Evolutionary conservation across 2,113 vertebrate genomes (phyloP).

Genomic region (Rafetus swinhoei): DNA sequence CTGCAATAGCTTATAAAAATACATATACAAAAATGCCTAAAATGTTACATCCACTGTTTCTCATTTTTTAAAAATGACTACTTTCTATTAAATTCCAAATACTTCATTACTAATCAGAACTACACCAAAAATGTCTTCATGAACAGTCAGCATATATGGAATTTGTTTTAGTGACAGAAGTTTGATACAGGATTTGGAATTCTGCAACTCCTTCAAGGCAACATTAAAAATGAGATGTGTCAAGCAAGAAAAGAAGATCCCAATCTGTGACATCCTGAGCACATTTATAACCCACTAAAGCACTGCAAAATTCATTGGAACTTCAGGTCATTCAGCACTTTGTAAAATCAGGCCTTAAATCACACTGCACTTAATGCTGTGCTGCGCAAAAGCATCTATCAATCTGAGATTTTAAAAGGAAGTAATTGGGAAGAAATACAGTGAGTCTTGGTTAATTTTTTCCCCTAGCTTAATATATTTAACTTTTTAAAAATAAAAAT

Average conservation of each 20-base stretch:
- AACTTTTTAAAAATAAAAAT: not conserved
- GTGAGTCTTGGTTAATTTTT: not conserved
- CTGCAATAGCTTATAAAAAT: constrained; percentile 86
- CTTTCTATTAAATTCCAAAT: not conserved
- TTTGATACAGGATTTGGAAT: not conserved
- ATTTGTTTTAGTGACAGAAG: not conserved
- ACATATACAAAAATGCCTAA: constrained; percentile 53
- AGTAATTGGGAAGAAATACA: not conserved
- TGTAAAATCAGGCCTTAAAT: not conserved
- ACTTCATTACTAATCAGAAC: not conserved
- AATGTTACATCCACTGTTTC: constrained; percentile 32
- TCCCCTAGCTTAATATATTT: not conserved
- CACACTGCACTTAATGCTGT: not conserved
- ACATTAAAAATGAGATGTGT: not conserved
- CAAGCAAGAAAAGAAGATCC: not conserved
- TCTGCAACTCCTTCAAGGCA: not conserved
- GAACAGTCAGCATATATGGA: not conserved
- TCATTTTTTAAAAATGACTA: not conserved
- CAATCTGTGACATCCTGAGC: not conserved
- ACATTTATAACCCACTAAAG: not conserved
- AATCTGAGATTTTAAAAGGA: not conserved
- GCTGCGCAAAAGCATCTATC: not conserved
- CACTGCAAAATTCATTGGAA: not conserved
- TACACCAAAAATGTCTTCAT: not conserved
- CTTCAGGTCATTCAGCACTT: fast-evolving